Conservation (phyloP, 2,888 invertebrate genomes). For the Tenthredo livida region DNA sequence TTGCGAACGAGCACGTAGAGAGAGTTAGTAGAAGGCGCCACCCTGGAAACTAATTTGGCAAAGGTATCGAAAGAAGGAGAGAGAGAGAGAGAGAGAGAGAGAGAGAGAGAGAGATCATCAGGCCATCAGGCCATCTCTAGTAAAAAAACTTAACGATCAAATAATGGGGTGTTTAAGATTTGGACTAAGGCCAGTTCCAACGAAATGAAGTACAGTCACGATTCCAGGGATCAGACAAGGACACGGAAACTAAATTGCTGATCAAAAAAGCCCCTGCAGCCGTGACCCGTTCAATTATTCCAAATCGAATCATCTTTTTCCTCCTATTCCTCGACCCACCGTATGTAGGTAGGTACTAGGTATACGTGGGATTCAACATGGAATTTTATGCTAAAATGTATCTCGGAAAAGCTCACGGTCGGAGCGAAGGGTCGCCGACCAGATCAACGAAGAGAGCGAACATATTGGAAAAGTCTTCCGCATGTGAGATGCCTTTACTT, state of each 20-base stretch:
- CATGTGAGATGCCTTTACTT: constrained; percentile 32
- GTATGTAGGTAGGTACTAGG: neutral
- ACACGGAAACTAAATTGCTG: neutral
- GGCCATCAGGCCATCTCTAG: constrained; percentile 50
- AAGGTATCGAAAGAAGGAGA: constrained; percentile 63
- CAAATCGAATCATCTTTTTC: neutral
- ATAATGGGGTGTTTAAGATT: constrained; percentile 68
- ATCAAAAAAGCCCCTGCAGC: neutral
- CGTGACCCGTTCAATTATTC: neutral
- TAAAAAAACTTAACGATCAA: constrained; percentile 68
- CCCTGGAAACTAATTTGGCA: constrained; percentile 69
- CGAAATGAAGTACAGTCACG: constrained; percentile 31
- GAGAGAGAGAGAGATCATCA: constrained; percentile 40
- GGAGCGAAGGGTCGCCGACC: neutral
- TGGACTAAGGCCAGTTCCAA: constrained; percentile 65
- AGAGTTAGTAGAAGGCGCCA: constrained; percentile 48
- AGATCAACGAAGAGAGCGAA: constrained; percentile 11
- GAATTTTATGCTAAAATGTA: constrained; percentile 14
- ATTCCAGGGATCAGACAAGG: neutral
- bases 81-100: constrained; percentile 27
- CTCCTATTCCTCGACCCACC: neutral
- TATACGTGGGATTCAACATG: neutral
- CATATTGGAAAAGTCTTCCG: constrained; percentile 36
- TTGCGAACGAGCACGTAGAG: neutral
- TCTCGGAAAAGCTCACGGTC: neutral